phyloP scores from a whole-genome alignment of 2,888 invertebrate genomes.

The Dryobotodes eremita region DNA sequence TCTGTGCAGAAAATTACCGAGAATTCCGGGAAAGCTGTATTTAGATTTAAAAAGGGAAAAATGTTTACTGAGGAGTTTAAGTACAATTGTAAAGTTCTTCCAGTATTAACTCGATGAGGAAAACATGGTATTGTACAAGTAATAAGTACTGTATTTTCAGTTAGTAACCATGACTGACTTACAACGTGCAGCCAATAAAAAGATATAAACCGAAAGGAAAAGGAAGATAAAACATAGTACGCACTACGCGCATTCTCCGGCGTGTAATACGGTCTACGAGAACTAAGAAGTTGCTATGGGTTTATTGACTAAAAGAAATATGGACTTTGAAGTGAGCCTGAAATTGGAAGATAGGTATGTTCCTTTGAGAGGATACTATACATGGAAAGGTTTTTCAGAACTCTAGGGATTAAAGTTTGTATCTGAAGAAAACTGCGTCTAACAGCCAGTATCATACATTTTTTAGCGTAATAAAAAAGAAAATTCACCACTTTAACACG shows the following conservation, averaged over 20 bases:
- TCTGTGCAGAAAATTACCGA: not conserved
- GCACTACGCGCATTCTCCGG: not conserved
- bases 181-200: not conserved
- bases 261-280: not conserved
- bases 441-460: not conserved
- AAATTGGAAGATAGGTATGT: not conserved
- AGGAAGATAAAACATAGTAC: not conserved
- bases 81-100: not conserved
- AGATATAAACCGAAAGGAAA: not conserved
- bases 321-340: too few relatives aligned
- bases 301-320: not conserved
- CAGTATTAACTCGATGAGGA: not conserved
- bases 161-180: not conserved
- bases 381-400: not conserved
- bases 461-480: not conserved
- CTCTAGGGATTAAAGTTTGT: conserved; percentile 16
- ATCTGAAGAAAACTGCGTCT: not conserved
- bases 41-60: not conserved
- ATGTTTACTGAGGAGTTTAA: not conserved
- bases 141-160: not conserved
- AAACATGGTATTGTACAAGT: not conserved
- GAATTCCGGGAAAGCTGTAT: not conserved
- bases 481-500: too few relatives aligned
- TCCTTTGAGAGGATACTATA: not conserved
- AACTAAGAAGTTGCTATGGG: not conserved